Conservation (phyloP, 2,888 invertebrate genomes). For the Hydrotaea cyrtoneurina region DNA sequence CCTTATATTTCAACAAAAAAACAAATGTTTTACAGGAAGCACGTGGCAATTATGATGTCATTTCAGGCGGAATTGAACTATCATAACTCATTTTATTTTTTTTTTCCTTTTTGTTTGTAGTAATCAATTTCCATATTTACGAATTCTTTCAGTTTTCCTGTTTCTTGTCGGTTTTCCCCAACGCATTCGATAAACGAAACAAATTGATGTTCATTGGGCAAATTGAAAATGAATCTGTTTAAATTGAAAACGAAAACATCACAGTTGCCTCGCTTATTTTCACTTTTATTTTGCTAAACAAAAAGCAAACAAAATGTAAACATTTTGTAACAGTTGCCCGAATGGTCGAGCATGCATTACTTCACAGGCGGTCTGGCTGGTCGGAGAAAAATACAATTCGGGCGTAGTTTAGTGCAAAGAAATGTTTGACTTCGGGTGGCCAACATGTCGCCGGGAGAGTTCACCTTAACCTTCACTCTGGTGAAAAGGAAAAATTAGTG, state of each 20-base stretch:
- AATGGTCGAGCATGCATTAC: not conserved
- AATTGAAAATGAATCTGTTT: constrained; percentile 32
- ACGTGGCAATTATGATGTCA: constrained; percentile 20
- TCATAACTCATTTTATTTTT: not conserved
- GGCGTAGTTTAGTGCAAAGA: too few species aligned
- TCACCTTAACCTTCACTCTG: too few species aligned
- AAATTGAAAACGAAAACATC: constrained; percentile 29
- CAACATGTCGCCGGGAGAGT: too few species aligned
- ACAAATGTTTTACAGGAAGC: not conserved
- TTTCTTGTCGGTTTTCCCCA: not conserved
- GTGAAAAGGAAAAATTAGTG: too few species aligned
- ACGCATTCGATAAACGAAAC: not conserved
- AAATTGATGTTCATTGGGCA: constrained; percentile 1
- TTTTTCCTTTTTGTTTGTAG: not conserved
- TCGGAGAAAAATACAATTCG: too few species aligned
- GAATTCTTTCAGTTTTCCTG: not conserved
- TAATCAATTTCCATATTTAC: not conserved
- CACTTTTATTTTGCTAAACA: constrained; percentile 21
- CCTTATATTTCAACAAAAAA: too few species aligned
- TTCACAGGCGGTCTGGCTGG: too few species aligned
- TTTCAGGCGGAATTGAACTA: not conserved
- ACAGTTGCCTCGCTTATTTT: constrained; percentile 1
- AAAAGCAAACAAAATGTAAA: constrained; percentile 18
- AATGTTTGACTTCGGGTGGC: too few species aligned
- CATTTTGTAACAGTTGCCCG: constrained; percentile 13